A percentile compares a stretch with the other conserved stretches of the same genome.
These are phyloP conservation scores for Patella vulgata DNA, from an alignment of 1,140 invertebrate genomes.

Conservation along the genomic window DNA sequence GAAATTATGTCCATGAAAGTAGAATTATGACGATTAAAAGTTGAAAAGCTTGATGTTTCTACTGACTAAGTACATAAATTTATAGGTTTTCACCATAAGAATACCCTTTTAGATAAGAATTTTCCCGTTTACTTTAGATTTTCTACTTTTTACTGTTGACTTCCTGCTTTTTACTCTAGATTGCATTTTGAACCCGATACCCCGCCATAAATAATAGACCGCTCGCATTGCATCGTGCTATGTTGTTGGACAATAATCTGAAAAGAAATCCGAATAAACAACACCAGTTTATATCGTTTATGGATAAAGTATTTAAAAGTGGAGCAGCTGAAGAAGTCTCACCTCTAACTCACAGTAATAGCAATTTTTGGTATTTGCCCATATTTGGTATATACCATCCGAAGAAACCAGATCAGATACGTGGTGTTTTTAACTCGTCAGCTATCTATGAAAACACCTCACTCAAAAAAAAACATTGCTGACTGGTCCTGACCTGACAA, in stretches of 20 bases:
- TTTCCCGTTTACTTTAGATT: too few species aligned
- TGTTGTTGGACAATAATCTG: conserved; percentile 6
- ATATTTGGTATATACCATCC: conserved; percentile 38
- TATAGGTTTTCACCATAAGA: too few species aligned
- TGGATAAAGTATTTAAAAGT: conserved; percentile 16
- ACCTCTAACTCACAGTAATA: not conserved
- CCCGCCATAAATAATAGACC: too few species aligned
- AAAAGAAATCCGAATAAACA: conserved; percentile 9
- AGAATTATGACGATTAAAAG: too few species aligned
- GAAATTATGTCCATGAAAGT: too few species aligned
- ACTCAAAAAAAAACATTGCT: conserved; percentile 28
- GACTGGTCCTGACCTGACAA: conserved; percentile 30
- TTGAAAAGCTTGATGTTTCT: too few species aligned
- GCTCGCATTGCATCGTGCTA: conserved; percentile 10
- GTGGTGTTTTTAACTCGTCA: conserved; percentile 28
- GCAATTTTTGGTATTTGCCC: conserved; percentile 35
- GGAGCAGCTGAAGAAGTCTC: conserved; percentile 22
- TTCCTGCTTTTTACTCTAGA: too few species aligned
- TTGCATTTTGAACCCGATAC: too few species aligned
- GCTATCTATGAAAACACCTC: conserved; percentile 21
- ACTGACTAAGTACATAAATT: too few species aligned
- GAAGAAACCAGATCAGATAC: conserved; percentile 27
- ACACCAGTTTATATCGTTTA: conserved; percentile 17
- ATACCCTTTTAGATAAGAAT: too few species aligned
- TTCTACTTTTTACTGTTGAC: too few species aligned